Percentiles rank a stretch among this genome's conserved stretches.
These are phyloP conservation scores for Phrynocephalus vlangalii DNA, from an alignment of 2,797 vertebrate species.

Conservation along the genomic window DNA sequence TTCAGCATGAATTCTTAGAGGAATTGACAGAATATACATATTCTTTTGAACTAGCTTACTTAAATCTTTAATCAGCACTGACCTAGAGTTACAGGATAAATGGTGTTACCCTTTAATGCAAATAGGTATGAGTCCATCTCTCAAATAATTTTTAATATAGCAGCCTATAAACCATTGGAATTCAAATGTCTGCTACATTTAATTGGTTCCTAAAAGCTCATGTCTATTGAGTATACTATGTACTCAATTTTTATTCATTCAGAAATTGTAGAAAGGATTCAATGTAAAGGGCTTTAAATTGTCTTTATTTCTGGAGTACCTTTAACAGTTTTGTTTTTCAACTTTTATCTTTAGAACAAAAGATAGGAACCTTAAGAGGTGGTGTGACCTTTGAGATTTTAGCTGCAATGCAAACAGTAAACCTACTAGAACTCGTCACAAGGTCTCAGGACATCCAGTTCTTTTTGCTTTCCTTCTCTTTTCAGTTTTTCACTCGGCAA, in stretches of 20 bases:
- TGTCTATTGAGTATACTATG: background rate
- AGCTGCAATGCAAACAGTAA: background rate
- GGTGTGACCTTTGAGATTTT: background rate
- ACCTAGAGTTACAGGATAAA: background rate
- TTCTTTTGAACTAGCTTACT: background rate
- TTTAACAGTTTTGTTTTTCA: slow-evolving; percentile 5
- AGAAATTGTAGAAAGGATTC: background rate
- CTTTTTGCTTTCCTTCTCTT: slow-evolving; percentile 16
- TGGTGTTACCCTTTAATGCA: background rate
- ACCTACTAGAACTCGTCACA: background rate
- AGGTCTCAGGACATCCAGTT: background rate
- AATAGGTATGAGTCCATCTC: background rate
- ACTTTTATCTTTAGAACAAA: slow-evolving; percentile 8
- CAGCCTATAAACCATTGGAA: background rate
- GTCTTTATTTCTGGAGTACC: background rate
- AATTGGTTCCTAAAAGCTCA: background rate
- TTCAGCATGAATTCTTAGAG: background rate
- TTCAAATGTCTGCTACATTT: background rate
- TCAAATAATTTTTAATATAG: background rate
- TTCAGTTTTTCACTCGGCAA: background rate
- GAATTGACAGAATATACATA: background rate
- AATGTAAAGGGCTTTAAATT: background rate
- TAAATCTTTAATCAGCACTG: background rate
- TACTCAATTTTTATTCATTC: background rate
- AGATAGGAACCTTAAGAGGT: fast-evolving